Evolutionary conservation across 2,797 vertebrate genomes (phyloP).

Genomic region (Rhynchotus rufescens): DNA sequence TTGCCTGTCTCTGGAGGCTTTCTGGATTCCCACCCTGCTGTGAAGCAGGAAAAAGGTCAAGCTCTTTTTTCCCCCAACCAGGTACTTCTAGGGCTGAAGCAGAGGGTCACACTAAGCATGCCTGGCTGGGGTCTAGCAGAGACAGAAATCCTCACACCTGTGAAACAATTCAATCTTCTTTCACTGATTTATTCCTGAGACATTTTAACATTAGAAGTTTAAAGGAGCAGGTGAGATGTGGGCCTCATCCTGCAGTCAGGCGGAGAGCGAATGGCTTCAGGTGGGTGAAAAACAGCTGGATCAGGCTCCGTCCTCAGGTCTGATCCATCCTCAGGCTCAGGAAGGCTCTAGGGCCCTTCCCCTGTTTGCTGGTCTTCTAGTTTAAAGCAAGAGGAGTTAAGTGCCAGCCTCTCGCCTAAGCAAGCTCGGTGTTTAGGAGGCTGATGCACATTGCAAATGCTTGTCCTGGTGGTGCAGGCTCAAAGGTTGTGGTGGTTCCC

Average conservation of each 20-base stretch:
- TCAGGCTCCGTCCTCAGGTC: neutral
- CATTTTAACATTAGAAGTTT: neutral
- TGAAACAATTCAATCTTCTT: neutral
- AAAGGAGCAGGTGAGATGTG: neutral
- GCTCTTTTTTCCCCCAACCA: neutral
- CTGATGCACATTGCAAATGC: neutral
- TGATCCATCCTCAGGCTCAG: neutral
- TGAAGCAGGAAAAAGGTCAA: neutral
- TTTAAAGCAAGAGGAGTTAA: neutral
- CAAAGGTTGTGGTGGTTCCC: fast-evolving
- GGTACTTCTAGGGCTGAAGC: neutral
- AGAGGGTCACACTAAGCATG: neutral
- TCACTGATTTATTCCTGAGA: neutral
- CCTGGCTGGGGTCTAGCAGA: neutral
- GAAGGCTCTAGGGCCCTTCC: neutral
- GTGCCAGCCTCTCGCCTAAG: neutral
- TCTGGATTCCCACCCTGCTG: neutral
- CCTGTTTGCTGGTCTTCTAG: neutral
- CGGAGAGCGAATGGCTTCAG: neutral
- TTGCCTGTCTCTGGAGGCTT: neutral
- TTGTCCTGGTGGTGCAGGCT: neutral
- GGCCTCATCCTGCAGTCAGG: neutral
- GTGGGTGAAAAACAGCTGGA: neutral
- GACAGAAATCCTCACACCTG: neutral
- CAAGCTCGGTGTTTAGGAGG: neutral